Evolutionary conservation across 30 jellyfish, hydroid and myxozoan species (phyloP).

Genomic region (Sanderia malayensis): DNA sequence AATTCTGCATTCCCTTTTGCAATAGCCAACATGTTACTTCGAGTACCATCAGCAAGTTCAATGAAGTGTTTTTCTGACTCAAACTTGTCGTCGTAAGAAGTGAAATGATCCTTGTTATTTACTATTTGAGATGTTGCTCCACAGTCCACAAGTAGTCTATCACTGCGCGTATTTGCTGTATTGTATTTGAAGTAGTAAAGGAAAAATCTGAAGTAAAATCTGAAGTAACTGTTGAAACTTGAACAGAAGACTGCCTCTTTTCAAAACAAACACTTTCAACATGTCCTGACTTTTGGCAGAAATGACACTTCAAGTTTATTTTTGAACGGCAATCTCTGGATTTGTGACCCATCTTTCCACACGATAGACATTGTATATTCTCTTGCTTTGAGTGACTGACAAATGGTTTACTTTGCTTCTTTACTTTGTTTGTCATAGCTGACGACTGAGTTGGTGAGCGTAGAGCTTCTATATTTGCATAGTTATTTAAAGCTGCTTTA

Average conservation of each 20-base stretch:
- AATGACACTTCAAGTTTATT: slow-evolving; percentile 32
- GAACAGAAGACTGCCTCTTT: slow-evolving; percentile 13
- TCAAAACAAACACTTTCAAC: slow-evolving; percentile 40
- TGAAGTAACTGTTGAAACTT: slow-evolving; percentile 8
- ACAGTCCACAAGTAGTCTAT: slow-evolving; percentile 37
- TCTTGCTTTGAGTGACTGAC: slow-evolving; percentile 15
- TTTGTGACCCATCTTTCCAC: slow-evolving; percentile 52
- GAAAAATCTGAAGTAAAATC: neutral
- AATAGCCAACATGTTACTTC: slow-evolving; percentile 50
- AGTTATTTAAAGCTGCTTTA: slow-evolving; percentile 51
- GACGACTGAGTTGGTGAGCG: slow-evolving; percentile 28
- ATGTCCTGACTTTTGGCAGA: slow-evolving; percentile 38
- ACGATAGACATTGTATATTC: slow-evolving; percentile 29
- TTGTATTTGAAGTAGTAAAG: slow-evolving; percentile 19
- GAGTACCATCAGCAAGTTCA: slow-evolving; percentile 31
- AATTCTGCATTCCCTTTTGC: slow-evolving; percentile 55
- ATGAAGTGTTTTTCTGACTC: neutral
- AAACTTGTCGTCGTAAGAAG: slow-evolving; percentile 7
- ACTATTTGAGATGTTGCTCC: slow-evolving; percentile 42
- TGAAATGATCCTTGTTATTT: neutral
- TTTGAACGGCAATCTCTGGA: slow-evolving; percentile 30
- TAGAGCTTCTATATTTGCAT: slow-evolving; percentile 34
- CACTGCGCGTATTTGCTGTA: slow-evolving; percentile 10
- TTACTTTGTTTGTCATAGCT: slow-evolving; percentile 6
- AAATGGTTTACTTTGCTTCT: slow-evolving; percentile 10